Conservation (phyloP, 2,888 invertebrate genomes). For the Trachelus stipa region DNA sequence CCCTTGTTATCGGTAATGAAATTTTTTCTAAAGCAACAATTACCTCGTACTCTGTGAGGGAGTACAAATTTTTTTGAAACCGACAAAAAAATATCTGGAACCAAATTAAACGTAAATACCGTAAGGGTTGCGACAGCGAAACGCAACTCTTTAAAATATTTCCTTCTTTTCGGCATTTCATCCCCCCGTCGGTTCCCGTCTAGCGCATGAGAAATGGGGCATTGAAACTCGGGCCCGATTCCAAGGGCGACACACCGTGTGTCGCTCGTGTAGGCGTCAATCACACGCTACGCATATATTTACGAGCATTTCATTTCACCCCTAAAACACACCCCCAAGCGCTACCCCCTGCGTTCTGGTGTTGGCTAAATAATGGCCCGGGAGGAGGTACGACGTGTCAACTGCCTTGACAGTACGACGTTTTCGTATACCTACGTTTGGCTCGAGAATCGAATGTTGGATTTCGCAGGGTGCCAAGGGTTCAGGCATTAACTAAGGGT, state of each 20-base stretch:
- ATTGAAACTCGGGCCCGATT: not conserved
- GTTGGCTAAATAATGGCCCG: constrained; percentile 65
- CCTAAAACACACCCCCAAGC: constrained; percentile 58
- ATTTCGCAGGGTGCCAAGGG: not conserved
- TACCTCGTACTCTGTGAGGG: not conserved
- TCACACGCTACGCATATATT: constrained; percentile 66
- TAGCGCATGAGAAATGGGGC: constrained; percentile 1
- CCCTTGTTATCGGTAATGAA: not conserved
- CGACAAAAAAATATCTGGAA: not conserved
- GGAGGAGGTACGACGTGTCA: constrained; percentile 62
- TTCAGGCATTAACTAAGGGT: not conserved
- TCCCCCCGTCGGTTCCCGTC: not conserved
- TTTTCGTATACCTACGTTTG: not conserved
- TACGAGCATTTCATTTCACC: constrained; percentile 53
- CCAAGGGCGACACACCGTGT: constrained; percentile 24
- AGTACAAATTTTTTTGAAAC: not conserved
- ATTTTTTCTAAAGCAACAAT: not conserved
- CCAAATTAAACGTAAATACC: not conserved
- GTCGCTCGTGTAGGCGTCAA: constrained; percentile 64
- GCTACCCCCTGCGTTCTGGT: constrained; percentile 47
- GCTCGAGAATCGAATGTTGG: not conserved
- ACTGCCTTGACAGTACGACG: constrained; percentile 61
- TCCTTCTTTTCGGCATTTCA: not conserved
- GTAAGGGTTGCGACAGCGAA: not conserved
- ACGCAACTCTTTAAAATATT: not conserved